Evolutionary conservation across 2,113 vertebrate genomes (phyloP).

Genomic region (Anhinga rufa): DNA sequence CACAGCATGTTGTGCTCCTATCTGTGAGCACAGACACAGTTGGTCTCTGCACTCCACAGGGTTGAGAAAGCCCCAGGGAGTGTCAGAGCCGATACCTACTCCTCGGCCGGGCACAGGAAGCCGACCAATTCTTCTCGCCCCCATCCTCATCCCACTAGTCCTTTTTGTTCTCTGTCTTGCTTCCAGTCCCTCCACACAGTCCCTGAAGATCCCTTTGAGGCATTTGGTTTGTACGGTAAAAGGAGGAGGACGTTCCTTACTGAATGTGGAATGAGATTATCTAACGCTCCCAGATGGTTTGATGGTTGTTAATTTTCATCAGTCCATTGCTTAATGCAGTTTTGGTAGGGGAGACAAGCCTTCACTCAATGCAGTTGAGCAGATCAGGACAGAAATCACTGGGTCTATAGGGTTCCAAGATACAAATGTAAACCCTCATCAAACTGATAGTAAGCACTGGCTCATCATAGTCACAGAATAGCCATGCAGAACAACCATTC

Average conservation of each 20-base stretch:
- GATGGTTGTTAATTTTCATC: not conserved
- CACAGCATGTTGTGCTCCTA: not conserved
- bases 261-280: not conserved
- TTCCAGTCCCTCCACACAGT: not conserved
- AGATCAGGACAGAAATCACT: not conserved
- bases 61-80: not conserved
- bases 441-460: not conserved
- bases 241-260: not conserved
- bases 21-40: fast-evolving
- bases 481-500: not conserved
- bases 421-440: not conserved
- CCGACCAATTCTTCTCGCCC: not conserved
- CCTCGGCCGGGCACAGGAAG: fast-evolving
- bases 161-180: not conserved
- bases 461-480: not conserved
- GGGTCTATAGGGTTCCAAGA: not conserved
- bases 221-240: not conserved
- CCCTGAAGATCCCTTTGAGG: not conserved
- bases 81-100: not conserved
- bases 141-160: not conserved
- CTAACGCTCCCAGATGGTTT: not conserved
- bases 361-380: not conserved
- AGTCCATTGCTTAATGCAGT: not conserved
- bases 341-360: not conserved
- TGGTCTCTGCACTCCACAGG: not conserved